Conservation (phyloP, 2,797 vertebrate genomes). For the Fringilla coelebs region DNA sequence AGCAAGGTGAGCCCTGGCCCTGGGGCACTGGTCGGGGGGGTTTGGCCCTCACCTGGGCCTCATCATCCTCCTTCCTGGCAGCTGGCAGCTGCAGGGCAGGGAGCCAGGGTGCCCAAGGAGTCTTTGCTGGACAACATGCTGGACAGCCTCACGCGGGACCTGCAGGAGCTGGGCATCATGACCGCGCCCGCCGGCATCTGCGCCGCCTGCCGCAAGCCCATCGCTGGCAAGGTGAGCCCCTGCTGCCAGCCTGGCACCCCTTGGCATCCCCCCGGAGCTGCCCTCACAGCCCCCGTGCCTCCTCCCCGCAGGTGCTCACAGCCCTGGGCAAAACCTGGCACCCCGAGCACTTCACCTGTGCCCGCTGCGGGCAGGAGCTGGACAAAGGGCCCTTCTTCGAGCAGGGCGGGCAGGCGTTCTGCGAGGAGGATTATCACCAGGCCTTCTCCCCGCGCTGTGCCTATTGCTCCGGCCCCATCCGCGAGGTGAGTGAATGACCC, state of each 20-base stretch:
- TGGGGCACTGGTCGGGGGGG: fast-evolving
- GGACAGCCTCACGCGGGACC: conserved; percentile 81
- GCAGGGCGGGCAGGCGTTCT: conserved; percentile 82
- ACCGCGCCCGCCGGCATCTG: conserved; percentile 82
- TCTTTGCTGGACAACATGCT: conserved; percentile 82
- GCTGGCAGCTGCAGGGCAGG: neutral
- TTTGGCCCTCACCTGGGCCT: neutral
- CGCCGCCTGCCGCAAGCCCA: conserved; percentile 82
- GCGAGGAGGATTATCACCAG: conserved; percentile 84
- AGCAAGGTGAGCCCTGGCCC: conserved; percentile 40
- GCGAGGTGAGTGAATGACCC: conserved; percentile 45
- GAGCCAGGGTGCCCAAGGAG: fast-evolving
- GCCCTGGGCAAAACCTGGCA: conserved; percentile 89
- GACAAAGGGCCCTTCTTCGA: conserved; percentile 83
- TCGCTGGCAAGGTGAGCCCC: conserved; percentile 83
- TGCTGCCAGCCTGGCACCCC: fast-evolving
- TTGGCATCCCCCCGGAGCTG: neutral
- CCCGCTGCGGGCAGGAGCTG: conserved; percentile 79
- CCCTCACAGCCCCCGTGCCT: fast-evolving
- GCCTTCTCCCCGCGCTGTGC: conserved; percentile 75
- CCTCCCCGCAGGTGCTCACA: conserved; percentile 78
- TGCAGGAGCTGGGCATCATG: conserved; percentile 87
- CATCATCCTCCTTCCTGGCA: neutral
- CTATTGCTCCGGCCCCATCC: conserved; percentile 68
- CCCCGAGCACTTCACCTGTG: conserved; percentile 88